Evolutionary conservation across 2,113 vertebrate genomes (phyloP).

Genomic region (Craseonycteris thonglongyai): DNA sequence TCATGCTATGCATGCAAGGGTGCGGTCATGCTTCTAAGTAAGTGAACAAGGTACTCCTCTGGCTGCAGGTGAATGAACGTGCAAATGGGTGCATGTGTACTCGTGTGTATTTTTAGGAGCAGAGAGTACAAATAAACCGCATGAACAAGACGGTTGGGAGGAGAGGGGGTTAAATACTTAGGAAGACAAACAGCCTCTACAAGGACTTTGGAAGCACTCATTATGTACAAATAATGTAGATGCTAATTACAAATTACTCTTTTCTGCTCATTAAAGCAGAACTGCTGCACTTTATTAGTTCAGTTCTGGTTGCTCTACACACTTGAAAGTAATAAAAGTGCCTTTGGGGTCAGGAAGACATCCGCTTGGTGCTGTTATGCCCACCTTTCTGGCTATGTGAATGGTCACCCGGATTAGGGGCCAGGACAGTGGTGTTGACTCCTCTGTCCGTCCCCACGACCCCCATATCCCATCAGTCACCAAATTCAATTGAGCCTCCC

Average conservation of each 20-base stretch:
- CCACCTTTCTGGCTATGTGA: background rate
- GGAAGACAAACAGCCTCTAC: slow-evolving; percentile 57
- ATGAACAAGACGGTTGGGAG: slow-evolving; percentile 30
- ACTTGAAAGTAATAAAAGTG: slow-evolving; percentile 52
- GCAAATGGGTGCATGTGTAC: background rate
- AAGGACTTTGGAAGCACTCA: slow-evolving; percentile 63
- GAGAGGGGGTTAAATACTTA: slow-evolving; percentile 41
- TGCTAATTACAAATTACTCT: slow-evolving; percentile 68
- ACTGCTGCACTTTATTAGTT: slow-evolving; percentile 53
- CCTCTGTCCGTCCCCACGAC: background rate
- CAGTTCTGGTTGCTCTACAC: slow-evolving; percentile 24
- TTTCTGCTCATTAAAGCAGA: slow-evolving; percentile 67
- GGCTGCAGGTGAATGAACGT: background rate
- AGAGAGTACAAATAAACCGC: slow-evolving; percentile 38
- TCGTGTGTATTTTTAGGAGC: slow-evolving; percentile 9
- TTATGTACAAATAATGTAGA: slow-evolving; percentile 69
- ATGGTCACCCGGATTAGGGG: background rate
- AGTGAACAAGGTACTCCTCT: accelerated
- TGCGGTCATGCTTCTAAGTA: accelerated
- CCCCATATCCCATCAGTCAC: background rate
- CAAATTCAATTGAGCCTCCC: background rate
- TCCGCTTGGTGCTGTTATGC: background rate
- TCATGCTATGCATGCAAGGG: background rate
- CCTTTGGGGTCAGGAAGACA: slow-evolving; percentile 34
- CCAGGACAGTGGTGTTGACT: background rate